Base-by-base conservation (phyloP, 2,113 vertebrate genomes). In the Muscicapa adusta region DNA sequence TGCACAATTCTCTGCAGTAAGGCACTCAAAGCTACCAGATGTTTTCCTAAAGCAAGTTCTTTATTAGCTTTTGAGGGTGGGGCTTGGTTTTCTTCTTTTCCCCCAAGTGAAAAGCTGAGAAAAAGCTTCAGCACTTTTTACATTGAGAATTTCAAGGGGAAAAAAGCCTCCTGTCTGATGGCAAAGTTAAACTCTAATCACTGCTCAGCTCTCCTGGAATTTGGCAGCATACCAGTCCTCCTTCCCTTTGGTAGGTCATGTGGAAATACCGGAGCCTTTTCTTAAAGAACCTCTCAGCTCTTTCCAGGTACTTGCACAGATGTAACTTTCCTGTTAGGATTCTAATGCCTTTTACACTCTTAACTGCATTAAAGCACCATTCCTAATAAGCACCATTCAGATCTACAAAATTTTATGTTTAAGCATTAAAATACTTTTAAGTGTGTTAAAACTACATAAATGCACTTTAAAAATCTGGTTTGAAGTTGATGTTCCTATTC, bases 211-310 rank as follows among this genome's bases (percentile, higher is more conserved):
- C 94, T 90, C 82, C 66, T 88, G 96, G 95, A 96, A 97, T 97
- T 96, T 96, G 96, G 96, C 95, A 96, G 96, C 90, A 25, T 56
- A 80, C 94, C 94, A 96, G 88, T 5, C 68, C 88, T 96, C 92
- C 85, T 96, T 96, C 79, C 95, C 93, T 60, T 96, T 22, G 48
- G 68, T 81, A 68, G 93, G 93, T 96, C 95, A 97, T 91, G 93
- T 96, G 96, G 85, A 97, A 97, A 96, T 95, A 93, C 90, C 18
- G 2, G 68, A 95, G 93, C 61, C 14, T 78, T 91, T 86, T 95
- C 94, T 95, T 96, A 96, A 95, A 93, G 95, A 88, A 95, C 68
- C 90, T 96, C 91, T 86, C 72, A 14, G 68, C 85, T 71, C 57
- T 72, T 77, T 75, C 61, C 95, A 96, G 94, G 94, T 96, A 84